Evolutionary conservation across 2,888 invertebrate genomes (phyloP).

Genomic region (Sinodicranocentrus sp.): DNA sequence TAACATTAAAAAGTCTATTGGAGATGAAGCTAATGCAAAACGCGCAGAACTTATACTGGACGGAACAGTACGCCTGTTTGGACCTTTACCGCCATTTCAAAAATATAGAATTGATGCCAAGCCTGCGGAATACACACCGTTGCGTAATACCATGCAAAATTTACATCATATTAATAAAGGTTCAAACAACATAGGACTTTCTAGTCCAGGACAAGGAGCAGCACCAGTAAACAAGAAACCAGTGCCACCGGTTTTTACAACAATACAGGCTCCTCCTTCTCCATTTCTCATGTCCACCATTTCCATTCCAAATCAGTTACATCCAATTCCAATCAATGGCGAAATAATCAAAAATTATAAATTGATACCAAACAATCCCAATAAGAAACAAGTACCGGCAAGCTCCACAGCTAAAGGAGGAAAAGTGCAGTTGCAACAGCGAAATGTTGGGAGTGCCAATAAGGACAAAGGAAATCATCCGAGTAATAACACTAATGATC

Average conservation of each 20-base stretch:
- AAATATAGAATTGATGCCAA: constrained; percentile 13
- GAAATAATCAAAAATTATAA: constrained; percentile 4
- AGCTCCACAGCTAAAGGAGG: neutral
- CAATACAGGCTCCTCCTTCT: constrained; percentile 44
- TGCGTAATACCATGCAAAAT: constrained; percentile 37
- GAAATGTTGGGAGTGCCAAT: neutral
- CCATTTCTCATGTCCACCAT: constrained; percentile 43
- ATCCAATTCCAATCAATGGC: constrained; percentile 36
- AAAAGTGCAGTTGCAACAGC: neutral
- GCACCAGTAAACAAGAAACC: neutral
- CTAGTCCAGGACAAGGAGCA: too few relatives aligned
- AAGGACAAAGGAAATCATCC: neutral
- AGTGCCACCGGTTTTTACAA: neutral
- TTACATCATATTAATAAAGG: constrained; percentile 38
- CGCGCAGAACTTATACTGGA: constrained; percentile 1
- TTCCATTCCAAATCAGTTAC: constrained; percentile 45
- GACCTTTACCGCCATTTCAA: neutral
- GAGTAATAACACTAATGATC: too few relatives aligned
- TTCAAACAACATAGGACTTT: neutral
- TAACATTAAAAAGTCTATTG: constrained; percentile 25
- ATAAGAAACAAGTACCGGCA: neutral
- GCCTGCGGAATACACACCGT: neutral
- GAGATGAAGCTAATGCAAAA: neutral
- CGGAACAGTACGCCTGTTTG: neutral
- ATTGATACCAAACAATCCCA: neutral